Percentiles rank a stretch among this genome's conserved stretches.
Evolutionary conservation across 2,797 vertebrate species (phyloP).

Genomic region (Selene dorsalis): DNA sequence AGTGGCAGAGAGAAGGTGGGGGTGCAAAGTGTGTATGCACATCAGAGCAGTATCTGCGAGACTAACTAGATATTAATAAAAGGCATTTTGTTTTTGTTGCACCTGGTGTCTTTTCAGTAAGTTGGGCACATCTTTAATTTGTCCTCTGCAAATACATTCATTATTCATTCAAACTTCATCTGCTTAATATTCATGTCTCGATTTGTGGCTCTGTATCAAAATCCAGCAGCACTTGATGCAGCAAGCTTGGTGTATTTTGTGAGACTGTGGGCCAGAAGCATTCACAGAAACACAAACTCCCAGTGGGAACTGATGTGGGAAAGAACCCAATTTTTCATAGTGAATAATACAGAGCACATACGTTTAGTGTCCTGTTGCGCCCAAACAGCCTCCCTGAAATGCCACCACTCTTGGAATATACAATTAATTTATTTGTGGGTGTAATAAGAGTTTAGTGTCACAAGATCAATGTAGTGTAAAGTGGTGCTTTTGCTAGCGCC

Average conservation of each 20-base stretch:
- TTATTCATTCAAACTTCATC: conserved; percentile 23
- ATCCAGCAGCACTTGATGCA: conserved; percentile 9
- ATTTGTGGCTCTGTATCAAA: conserved; percentile 14
- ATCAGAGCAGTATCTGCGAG: conserved; percentile 4
- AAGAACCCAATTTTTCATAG: neutral
- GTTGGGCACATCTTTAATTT: conserved; percentile 33
- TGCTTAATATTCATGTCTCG: conserved; percentile 24
- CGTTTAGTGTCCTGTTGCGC: neutral
- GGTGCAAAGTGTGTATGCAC: neutral
- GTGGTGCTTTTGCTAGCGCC: neutral
- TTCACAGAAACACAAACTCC: conserved; percentile 3
- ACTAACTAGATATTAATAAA: conserved; percentile 32
- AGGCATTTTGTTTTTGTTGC: conserved; percentile 36
- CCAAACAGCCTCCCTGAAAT: neutral
- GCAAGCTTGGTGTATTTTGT: neutral
- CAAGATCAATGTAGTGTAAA: too few relatives aligned
- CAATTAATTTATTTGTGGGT: neutral
- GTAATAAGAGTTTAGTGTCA: neutral
- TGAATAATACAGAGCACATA: conserved; percentile 18
- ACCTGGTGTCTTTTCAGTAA: conserved; percentile 29
- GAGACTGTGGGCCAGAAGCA: neutral
- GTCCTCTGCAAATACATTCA: conserved; percentile 39
- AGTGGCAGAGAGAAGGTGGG: neutral
- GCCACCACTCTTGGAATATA: neutral
- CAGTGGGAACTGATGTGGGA: neutral